These are phyloP conservation scores for Lanistes nyassanus DNA, from an alignment of 1,140 invertebrate species.

Conservation along the genomic window DNA sequence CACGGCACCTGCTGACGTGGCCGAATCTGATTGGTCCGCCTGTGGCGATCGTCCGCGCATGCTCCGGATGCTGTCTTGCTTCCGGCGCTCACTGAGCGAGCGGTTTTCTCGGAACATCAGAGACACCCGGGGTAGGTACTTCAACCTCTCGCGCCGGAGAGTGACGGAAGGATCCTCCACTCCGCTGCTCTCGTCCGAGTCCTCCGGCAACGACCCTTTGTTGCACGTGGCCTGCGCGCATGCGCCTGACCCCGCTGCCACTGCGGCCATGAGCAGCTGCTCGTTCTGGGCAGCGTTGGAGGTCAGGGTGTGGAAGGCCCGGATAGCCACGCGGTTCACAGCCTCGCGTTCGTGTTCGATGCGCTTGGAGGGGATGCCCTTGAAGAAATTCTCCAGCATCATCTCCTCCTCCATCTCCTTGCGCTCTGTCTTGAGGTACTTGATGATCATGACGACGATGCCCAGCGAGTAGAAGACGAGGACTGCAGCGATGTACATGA, in stretches of 20 bases:
- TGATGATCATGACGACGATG: slow-evolving; percentile 59
- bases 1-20: neutral
- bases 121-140: slow-evolving; percentile 18
- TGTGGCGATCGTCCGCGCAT: neutral
- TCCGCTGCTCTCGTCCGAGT: slow-evolving; percentile 11
- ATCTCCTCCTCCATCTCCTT: slow-evolving; percentile 56
- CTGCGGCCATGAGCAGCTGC: neutral
- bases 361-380: slow-evolving; percentile 49
- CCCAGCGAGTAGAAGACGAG: slow-evolving; percentile 59
- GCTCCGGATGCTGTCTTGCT: neutral
- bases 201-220: neutral
- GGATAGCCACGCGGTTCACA: slow-evolving; percentile 52
- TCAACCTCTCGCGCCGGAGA: slow-evolving; percentile 11
- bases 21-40: neutral
- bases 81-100: neutral
- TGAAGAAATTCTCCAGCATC: slow-evolving; percentile 53
- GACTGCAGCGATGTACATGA: slow-evolving; percentile 58
- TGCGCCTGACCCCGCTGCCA: neutral
- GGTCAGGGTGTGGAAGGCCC: slow-evolving; percentile 55
- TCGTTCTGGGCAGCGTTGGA: slow-evolving; percentile 17
- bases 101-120: slow-evolving; percentile 17
- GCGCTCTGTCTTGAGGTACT: slow-evolving; percentile 53
- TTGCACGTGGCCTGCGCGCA: neutral
- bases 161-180: neutral
- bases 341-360: slow-evolving; percentile 38